phyloP scores from a whole-genome alignment of 1,140 invertebrate species.

The Argopecten irradians region DNA sequence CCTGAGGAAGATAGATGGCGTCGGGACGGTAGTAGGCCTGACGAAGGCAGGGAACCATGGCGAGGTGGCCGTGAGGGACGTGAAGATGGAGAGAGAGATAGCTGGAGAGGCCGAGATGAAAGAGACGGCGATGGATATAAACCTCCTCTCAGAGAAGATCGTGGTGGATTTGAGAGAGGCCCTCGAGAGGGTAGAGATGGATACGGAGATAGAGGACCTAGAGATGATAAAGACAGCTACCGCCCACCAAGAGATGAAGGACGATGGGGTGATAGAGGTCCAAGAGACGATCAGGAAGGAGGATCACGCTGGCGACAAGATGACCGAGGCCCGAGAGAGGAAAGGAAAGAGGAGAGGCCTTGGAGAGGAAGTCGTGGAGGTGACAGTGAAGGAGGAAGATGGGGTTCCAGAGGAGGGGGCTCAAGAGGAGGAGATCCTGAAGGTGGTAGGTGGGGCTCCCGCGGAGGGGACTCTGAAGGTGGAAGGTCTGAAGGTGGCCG shows the following conservation, averaged over 20 bases:
- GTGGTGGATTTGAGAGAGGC: slow-evolving; percentile 23
- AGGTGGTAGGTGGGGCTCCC: slow-evolving; percentile 24
- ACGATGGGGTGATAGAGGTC: background rate
- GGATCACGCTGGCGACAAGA: slow-evolving; percentile 31
- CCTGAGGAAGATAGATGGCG: slow-evolving; percentile 19
- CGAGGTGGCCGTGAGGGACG: slow-evolving; percentile 34
- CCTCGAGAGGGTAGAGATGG: background rate
- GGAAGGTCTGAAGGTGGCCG: background rate
- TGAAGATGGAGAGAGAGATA: slow-evolving; percentile 44
- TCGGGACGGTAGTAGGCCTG: background rate
- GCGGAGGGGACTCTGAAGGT: slow-evolving; percentile 29
- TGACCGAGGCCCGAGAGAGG: slow-evolving; percentile 39
- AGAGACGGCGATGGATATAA: slow-evolving; percentile 28
- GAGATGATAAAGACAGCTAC: slow-evolving; percentile 31
- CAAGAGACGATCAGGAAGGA: slow-evolving; percentile 43
- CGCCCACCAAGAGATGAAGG: slow-evolving; percentile 35
- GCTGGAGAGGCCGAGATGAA: slow-evolving; percentile 38
- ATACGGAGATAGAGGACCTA: slow-evolving; percentile 27
- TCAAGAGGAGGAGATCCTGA: too few relatives aligned
- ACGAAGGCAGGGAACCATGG: background rate
- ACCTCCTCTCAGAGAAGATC: slow-evolving; percentile 16
- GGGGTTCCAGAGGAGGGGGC: slow-evolving; percentile 38
- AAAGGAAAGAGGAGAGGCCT: slow-evolving; percentile 35
- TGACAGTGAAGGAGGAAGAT: slow-evolving; percentile 20
- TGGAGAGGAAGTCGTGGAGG: slow-evolving; percentile 34